Percentiles rank a stretch among this genome's conserved stretches.
Conservation (phyloP, 2,113 vertebrate genomes). For the Poeciliopsis turrubarensis region DNA sequence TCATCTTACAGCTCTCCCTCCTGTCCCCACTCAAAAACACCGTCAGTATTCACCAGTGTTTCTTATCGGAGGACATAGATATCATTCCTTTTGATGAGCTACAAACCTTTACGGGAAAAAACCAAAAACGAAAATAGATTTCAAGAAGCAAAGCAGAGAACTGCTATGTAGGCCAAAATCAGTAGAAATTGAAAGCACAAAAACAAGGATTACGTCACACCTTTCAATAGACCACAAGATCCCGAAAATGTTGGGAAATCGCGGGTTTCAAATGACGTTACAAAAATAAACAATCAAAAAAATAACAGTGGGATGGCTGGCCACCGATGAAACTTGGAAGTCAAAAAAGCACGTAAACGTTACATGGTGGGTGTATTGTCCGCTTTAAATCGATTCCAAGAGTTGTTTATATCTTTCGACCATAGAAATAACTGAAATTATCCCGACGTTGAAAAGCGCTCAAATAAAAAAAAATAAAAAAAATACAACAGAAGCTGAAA, state of each 20-base stretch:
- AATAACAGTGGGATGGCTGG: neutral
- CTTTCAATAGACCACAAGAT: neutral
- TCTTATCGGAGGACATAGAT: neutral
- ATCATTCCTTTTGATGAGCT: neutral
- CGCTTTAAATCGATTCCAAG: neutral
- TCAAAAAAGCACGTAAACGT: neutral
- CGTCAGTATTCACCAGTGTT: conserved; percentile 17
- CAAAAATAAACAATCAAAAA: neutral
- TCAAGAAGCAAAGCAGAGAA: neutral
- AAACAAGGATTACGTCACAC: neutral
- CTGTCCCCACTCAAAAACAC: conserved; percentile 55
- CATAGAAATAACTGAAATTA: neutral
- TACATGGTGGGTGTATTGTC: too few species aligned
- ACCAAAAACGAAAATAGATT: neutral
- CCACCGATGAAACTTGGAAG: neutral
- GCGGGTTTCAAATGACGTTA: neutral
- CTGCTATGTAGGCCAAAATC: neutral
- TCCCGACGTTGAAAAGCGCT: neutral
- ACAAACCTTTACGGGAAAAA: neutral
- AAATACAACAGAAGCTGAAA: neutral
- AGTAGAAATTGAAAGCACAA: neutral
- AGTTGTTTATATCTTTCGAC: neutral
- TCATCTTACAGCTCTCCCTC: conserved; percentile 73
- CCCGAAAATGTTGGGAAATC: neutral
- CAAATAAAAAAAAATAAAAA: neutral